Conservation (phyloP, 1,140 invertebrate genomes). For the Aphaenogaster rudis region DNA sequence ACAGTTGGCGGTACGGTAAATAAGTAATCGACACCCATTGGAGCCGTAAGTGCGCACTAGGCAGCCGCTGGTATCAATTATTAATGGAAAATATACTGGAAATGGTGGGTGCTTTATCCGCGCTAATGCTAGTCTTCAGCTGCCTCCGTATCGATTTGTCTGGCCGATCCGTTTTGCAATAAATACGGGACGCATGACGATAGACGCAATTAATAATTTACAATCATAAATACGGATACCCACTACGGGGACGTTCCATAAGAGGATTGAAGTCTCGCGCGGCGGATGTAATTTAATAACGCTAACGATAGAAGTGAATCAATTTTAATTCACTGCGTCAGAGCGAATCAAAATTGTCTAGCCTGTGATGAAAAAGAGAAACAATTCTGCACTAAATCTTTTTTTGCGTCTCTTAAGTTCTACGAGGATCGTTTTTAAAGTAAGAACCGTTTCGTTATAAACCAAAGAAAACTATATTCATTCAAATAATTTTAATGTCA, state of each 20-base stretch:
- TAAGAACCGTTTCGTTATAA: no score
- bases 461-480: no score
- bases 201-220: conserved; percentile 17
- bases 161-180: not conserved
- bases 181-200: conserved; percentile 21
- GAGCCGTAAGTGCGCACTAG: conserved; percentile 10
- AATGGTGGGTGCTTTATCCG: conserved; percentile 21
- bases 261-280: conserved; percentile 13
- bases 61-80: conserved; percentile 24
- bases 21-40: conserved; percentile 28
- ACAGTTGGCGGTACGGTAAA: not conserved
- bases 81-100: conserved; percentile 39
- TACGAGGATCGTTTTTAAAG: no score
- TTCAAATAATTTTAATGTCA: no score
- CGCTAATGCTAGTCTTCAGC: conserved; percentile 32
- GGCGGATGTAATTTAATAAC: conserved; percentile 3
- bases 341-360: not conserved
- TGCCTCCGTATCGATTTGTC: conserved; percentile 20
- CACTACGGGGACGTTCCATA: no score
- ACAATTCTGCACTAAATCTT: not conserved
- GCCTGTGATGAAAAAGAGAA: not conserved
- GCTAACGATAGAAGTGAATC: not conserved
- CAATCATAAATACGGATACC: not conserved
- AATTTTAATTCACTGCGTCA: not conserved
- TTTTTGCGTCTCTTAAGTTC: not conserved